phyloP scores from a whole-genome alignment of 2,113 vertebrate species.

The Hippocampus barbouri region DNA sequence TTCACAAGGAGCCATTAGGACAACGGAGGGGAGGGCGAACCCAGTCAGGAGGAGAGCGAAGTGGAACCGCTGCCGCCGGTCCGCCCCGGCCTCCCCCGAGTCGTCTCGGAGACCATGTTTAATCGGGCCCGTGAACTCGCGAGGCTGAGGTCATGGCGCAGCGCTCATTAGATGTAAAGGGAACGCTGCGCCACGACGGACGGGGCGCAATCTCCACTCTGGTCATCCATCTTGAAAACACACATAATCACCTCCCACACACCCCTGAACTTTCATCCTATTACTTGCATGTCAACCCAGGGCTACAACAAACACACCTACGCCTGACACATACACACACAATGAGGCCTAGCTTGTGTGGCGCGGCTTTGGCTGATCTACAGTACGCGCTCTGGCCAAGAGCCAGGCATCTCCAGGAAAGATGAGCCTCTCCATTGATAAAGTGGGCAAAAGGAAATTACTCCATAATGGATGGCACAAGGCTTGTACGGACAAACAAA shows the following conservation, averaged over 20 bases:
- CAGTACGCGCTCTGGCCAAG: constrained; percentile 26
- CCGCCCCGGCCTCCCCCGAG: constrained; percentile 48
- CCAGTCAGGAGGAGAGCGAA: constrained; percentile 13
- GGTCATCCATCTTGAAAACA: constrained; percentile 72
- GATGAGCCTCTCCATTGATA: constrained; percentile 48
- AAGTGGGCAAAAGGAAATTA: constrained; percentile 51
- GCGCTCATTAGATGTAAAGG: constrained; percentile 73
- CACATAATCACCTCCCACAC: constrained; percentile 57
- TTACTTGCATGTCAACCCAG: constrained; percentile 28
- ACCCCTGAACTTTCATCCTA: not conserved
- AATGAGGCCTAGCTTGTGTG: constrained; percentile 11
- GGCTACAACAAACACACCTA: not conserved
- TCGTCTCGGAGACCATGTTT: constrained; percentile 63
- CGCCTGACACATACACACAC: constrained; percentile 16
- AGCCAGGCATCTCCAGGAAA: constrained; percentile 52
- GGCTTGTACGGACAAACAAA: constrained; percentile 48
- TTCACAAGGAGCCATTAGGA: constrained; percentile 60
- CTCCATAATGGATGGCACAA: constrained; percentile 46
- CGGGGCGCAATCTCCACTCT: constrained; percentile 65
- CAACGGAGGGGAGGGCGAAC: constrained; percentile 44
- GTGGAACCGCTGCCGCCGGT: constrained; percentile 33
- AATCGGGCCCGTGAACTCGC: constrained; percentile 69
- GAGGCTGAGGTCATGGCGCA: constrained; percentile 68
- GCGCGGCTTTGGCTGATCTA: constrained; percentile 32
- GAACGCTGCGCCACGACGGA: constrained; percentile 62